Base-by-base conservation (phyloP, 2,888 invertebrate species). In the Trisateles emortualis region DNA sequence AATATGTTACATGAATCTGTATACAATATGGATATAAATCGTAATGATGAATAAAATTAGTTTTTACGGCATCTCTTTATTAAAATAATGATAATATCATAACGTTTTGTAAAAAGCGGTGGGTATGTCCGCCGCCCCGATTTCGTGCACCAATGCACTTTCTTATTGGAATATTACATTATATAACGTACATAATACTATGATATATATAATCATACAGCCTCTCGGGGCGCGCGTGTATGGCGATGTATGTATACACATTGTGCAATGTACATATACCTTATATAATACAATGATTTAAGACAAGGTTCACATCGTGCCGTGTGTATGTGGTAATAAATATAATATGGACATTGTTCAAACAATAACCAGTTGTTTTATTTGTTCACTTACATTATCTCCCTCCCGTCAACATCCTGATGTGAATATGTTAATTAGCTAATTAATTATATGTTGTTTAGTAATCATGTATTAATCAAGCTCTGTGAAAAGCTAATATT, bases 281-380 rank as follows among this genome's bases (percentile, higher is more conserved):
- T 95, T 94, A 87, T 93, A 93, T 92, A 92, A 94, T 94, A 94
- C 94, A 94, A 95, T 94, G 95, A 95, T 95, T 92, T 94, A 95
- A 96, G 96, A 95, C 95, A 95, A 96, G 96, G 96, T 96, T 96
- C 96, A 96, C 96, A 95, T 96, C 95, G 96, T 96, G 96, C 96
- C 96, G 96, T 96, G 96, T 96, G 96, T 96, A 96, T 96, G 96
- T 96, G 96, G 95, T 96, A 95, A 95, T 94, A 95, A 95, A 95
- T 96, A 96, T 95, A 95, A 96, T 96, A 95, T 96, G 96, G 95
- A 96, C 96, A 96, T 96, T 96, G 96, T 96, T 96, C 95, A 96
- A 95, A 95, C 94, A 95, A 94, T 92, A 90, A 94, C 83, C 86
- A 84, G 87, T 90, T 90, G 89, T 92, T 92, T 91, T 83, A 92